Evolutionary conservation across 2,113 vertebrate genomes (phyloP).

Genomic region (Megaleporinus macrocephalus): DNA sequence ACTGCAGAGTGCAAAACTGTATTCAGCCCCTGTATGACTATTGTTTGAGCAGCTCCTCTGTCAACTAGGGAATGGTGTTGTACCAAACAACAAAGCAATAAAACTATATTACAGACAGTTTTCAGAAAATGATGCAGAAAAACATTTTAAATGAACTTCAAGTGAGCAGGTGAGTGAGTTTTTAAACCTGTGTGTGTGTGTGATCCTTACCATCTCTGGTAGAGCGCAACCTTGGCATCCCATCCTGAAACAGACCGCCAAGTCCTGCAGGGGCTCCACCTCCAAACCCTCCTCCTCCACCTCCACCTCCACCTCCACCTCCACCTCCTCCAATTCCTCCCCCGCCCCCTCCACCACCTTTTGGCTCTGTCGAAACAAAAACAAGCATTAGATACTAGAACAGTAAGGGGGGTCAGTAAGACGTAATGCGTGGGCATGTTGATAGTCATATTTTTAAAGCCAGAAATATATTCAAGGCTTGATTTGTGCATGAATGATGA

Average conservation of each 20-base stretch:
- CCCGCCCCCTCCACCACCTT: constrained; percentile 71
- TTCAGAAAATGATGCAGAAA: background rate
- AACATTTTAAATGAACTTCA: background rate
- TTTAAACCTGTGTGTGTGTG: background rate
- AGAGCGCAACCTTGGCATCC: constrained; percentile 93
- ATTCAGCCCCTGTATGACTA: background rate
- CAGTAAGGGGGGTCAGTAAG: no score
- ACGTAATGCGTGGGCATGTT: no score
- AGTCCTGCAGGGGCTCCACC: constrained; percentile 78
- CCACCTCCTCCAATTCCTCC: constrained; percentile 69
- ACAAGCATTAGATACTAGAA: background rate
- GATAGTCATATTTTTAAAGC: no score
- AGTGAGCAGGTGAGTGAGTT: background rate
- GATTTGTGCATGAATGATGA: no score
- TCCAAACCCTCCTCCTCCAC: constrained; percentile 54
- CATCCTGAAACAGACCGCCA: constrained; percentile 92
- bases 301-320: constrained; percentile 68
- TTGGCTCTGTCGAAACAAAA: constrained; percentile 85
- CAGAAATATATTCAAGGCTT: no score
- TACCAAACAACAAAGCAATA: background rate
- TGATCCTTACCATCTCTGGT: constrained; percentile 72
- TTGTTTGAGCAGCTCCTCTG: background rate
- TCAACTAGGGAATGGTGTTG: background rate
- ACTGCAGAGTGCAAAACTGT: background rate
- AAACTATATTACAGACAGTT: background rate